These are phyloP conservation scores for Neelides folsomi DNA, from an alignment of 2,888 invertebrate species.

Conservation along the genomic window DNA sequence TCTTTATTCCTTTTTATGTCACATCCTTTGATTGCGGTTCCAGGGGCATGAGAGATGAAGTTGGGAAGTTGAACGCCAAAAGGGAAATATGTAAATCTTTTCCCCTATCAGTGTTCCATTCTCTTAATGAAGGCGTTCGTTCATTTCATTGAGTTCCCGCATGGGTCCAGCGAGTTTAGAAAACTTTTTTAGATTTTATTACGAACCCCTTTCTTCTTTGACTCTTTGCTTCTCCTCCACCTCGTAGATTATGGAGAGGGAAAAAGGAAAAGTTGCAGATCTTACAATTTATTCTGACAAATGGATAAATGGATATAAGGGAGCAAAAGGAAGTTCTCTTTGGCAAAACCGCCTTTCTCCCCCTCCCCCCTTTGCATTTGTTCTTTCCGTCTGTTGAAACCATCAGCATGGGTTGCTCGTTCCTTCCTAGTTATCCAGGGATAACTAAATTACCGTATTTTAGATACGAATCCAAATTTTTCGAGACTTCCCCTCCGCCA, in stretches of 20 bases:
- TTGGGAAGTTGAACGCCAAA: no score
- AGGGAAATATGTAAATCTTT: no score
- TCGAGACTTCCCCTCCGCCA: constrained; percentile 5
- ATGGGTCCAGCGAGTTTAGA: no score
- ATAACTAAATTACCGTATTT: constrained; percentile 20
- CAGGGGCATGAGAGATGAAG: no score
- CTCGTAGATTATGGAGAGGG: constrained; percentile 5
- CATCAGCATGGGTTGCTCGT: not conserved
- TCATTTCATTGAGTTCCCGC: no score
- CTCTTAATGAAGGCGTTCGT: no score
- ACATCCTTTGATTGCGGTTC: no score
- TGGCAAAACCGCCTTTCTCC: constrained; percentile 6
- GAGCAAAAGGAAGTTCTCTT: constrained; percentile 8
- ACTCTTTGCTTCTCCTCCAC: constrained; percentile 5
- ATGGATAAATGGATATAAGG: constrained; percentile 5
- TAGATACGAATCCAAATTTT: constrained; percentile 14
- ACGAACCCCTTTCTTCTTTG: no score
- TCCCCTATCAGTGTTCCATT: no score
- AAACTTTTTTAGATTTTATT: no score
- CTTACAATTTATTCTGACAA: constrained; percentile 16
- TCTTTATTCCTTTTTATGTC: no score
- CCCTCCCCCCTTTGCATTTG: constrained; percentile 1
- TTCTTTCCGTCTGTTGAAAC: constrained; percentile 2
- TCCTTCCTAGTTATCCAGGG: constrained; percentile 11
- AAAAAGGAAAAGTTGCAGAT: constrained; percentile 10